phyloP scores from a whole-genome alignment of 1,140 invertebrate genomes.

The Belonocnema kinseyi region DNA sequence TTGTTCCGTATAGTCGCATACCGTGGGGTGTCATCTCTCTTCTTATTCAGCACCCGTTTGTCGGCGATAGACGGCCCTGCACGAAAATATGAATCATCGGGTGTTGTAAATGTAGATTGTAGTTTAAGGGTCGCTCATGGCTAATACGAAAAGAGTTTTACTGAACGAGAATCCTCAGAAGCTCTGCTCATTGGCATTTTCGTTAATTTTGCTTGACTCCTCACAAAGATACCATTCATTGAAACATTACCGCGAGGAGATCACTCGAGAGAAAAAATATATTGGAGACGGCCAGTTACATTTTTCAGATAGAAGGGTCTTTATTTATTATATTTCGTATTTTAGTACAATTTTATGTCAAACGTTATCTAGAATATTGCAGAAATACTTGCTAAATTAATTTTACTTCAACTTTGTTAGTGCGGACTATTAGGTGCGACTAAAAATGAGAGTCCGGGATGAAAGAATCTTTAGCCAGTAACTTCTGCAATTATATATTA shows the following conservation, averaged over 20 bases:
- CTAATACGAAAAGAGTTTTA: conserved; percentile 14
- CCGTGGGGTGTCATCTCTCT: conserved; percentile 7
- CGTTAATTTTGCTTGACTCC: conserved; percentile 2
- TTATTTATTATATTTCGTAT: not conserved
- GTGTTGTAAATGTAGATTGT: conserved; percentile 43
- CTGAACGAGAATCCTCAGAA: conserved; percentile 37
- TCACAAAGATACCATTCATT: conserved; percentile 24
- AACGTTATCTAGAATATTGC: not conserved
- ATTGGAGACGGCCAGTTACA: conserved; percentile 3
- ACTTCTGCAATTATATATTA: no score
- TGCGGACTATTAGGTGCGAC: no score
- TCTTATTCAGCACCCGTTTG: conserved; percentile 32
- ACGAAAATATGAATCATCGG: conserved; percentile 52
- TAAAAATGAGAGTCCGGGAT: no score
- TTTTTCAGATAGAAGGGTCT: conserved; percentile 2
- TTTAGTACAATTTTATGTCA: not conserved
- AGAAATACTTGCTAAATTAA: not conserved
- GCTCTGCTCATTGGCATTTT: conserved; percentile 20
- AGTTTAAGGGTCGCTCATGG: conserved; percentile 46
- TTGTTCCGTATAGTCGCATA: not conserved
- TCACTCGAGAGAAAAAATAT: not conserved
- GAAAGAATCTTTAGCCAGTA: no score
- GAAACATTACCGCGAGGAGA: not conserved
- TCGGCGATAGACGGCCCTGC: conserved; percentile 2
- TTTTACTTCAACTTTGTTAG: no score